Base-by-base conservation (phyloP, 2,888 invertebrate species). In the Cephus runcator region DNA sequence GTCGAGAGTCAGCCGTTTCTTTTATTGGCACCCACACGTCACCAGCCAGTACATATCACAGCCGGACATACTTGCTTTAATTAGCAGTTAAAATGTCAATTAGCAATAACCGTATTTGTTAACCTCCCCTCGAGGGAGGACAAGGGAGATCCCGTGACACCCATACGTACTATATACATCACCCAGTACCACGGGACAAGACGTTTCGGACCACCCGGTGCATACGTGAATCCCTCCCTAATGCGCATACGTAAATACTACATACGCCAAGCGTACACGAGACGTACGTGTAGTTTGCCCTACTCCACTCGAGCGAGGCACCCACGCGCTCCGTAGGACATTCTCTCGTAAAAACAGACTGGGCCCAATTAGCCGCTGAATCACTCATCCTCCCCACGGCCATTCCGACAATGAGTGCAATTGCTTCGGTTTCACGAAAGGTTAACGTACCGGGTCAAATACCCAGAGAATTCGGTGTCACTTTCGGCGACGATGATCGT, bases 361-460 rank as follows among this genome's bases (percentile, higher is more conserved):
- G 56, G 23, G 81, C 83, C 82, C 87, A 87, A 87, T 87, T 87
- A 87, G 84, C 83, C 82, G 85, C 81, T 87, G 87, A 87, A 87
- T 87, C 87, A 85, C 82, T 85, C 84, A 77, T 79, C 79, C 84
- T 34, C n/a, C 77, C 79, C 33, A 34, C 71, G 40, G 36, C 73
- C 73, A 76, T 76, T 85, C 78, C 82, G 84, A 82, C 87, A 90
- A 89, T 88, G 87, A 90, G 87, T 89, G 89, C 90, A 90, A 91
- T 91, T 91, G 89, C 89, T 87, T 85, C 86, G 87, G 87, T 87
- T 88, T 86, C 86, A 56, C 88, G 86, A 87, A 88, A 88, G 90
- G 91, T 91, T 90, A 90, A 90, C 87, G 87, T 87, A 86, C 85
- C 85, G 86, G 91, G 79, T 90, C 90, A 88, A 90, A 90, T 88